Evolutionary conservation across 2,113 vertebrate species (phyloP), one percentile per base, ranked within the genome.

Genomic region (Bubalus kerabau): DNA sequence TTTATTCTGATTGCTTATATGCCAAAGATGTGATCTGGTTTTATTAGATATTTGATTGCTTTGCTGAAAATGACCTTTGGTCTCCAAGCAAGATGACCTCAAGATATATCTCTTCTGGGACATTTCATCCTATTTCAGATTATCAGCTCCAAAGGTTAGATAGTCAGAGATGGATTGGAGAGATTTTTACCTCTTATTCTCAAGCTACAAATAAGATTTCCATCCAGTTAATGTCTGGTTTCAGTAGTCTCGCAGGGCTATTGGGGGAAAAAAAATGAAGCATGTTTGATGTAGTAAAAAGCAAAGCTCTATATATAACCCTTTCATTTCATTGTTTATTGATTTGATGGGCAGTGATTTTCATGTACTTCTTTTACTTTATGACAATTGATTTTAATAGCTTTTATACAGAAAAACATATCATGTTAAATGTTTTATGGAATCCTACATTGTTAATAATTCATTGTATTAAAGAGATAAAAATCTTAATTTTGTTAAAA

Each of bases 41-140:
- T 98, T 98, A 90, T 81, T 98, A 97, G 96, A 92, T 96, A 98
- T 98, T 98, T 98, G 98, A 98, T 98, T 98, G 97, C 98, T 98
- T 98, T 98, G 92, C 97, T 98, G 98, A 95, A 98, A 98, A n/a
- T 19, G 93, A 97, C 98, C 97, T 98, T 98, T 5, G 1, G 76
- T 95, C 97, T 98, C 92, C 98, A 96, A 98, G 93, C 86, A 93
- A 98, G 94, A 96, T 98, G 98, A 98, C 96, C 97, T 98, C 97
- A 92, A 98, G 98, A 97, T 98, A 97, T 92, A 95, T 97, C 96
- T 98, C 97, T 98, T 98, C 98, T 57, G 0, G 97, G 94, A 96
- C 97, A 97, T 98, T 98, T 97, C 96, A 97, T 98, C 98, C 97
- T 97, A 95, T 98, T 98, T 98, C 64, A 0, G 94, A 98, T 98